A percentile compares a stretch with the other conserved stretches of the same genome.
Evolutionary conservation across 2,888 invertebrate species (phyloP).

Genomic region (Drosophila merina): DNA sequence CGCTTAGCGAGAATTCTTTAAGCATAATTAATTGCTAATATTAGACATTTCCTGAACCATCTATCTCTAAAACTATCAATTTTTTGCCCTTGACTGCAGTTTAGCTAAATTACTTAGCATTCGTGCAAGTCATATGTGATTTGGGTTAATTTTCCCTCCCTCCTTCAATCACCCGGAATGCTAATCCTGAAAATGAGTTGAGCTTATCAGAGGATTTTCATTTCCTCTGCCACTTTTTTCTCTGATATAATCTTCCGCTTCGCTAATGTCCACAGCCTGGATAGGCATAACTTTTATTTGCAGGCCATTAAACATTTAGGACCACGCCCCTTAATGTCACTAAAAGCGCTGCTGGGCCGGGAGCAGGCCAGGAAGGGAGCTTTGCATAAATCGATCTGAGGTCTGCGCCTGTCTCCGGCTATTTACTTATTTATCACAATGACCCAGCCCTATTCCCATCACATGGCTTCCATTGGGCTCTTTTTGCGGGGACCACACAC

Average conservation of each 20-base stretch:
- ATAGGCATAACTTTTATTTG: constrained; percentile 54
- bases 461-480: constrained; percentile 51
- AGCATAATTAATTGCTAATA: constrained; percentile 17
- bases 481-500: constrained; percentile 58
- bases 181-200: constrained; percentile 25
- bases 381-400: constrained; percentile 54
- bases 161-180: background rate
- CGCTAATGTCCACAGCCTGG: constrained; percentile 41
- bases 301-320: constrained; percentile 60
- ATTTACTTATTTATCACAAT: constrained; percentile 70
- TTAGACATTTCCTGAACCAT: background rate
- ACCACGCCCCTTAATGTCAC: constrained; percentile 63
- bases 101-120: background rate
- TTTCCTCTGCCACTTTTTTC: constrained; percentile 33
- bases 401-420: constrained; percentile 52
- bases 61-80: constrained; percentile 1
- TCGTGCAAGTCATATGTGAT: constrained; percentile 28
- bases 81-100: background rate
- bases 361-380: background rate
- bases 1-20: constrained; percentile 23
- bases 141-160: constrained; percentile 22
- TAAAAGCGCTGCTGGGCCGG: constrained; percentile 50
- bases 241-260: constrained; percentile 36
- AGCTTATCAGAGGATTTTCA: constrained; percentile 41
- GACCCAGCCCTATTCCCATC: constrained; percentile 63